Evolutionary conservation across 35 echinoderm and acorn worm genomes (phyloP).

Genomic region (Patiria miniata): DNA sequence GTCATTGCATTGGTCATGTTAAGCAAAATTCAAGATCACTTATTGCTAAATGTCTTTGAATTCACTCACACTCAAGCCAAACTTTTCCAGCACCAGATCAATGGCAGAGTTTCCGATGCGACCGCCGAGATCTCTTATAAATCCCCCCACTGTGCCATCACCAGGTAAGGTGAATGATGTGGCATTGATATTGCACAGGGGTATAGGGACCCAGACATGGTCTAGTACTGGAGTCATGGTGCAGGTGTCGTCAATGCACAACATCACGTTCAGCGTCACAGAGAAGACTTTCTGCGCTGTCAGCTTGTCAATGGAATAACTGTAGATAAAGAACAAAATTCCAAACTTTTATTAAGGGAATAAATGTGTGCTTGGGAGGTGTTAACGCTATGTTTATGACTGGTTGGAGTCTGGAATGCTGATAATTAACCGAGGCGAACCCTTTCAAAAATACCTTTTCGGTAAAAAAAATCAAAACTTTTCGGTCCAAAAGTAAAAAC

Average conservation of each 20-base stretch:
- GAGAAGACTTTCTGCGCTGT: neutral
- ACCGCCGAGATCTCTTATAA: neutral
- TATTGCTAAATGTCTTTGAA: neutral
- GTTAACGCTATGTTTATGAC: no score
- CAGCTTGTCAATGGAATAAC: slow-evolving; percentile 23
- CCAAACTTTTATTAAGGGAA: no score
- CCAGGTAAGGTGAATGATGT: neutral
- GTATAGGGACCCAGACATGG: slow-evolving; percentile 16
- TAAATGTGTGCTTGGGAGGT: no score
- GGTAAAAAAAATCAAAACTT: no score
- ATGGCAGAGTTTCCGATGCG: neutral
- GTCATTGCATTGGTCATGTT: neutral
- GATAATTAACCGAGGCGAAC: no score
- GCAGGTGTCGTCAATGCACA: slow-evolving; percentile 26
- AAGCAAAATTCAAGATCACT: neutral
- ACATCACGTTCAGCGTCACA: neutral
- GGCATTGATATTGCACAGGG: neutral
- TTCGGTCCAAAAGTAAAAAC: no score
- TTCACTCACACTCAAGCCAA: slow-evolving; percentile 1
- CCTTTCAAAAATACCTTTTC: no score
- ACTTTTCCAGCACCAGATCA: slow-evolving; percentile 19
- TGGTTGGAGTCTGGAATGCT: no score
- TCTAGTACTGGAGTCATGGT: neutral
- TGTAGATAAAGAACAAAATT: no score
- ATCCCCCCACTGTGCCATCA: slow-evolving; percentile 23